Evolutionary conservation across 2,888 invertebrate genomes (phyloP).

Genomic region (Amblyjoppa fuscipennis): DNA sequence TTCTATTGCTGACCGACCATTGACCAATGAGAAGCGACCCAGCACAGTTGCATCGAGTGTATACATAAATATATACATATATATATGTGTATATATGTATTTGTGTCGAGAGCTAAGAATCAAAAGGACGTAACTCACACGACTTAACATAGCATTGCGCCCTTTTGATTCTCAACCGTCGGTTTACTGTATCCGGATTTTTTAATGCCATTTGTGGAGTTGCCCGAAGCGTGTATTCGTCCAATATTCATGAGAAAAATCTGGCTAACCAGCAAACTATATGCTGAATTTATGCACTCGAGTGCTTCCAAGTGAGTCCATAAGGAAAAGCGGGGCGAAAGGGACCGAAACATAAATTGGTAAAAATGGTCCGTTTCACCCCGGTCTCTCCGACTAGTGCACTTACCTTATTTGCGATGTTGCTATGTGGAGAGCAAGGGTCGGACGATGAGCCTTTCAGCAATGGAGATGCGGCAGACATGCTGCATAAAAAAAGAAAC

Average conservation of each 20-base stretch:
- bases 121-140: too few relatives aligned
- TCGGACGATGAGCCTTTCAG: background rate
- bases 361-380: background rate
- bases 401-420: background rate
- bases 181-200: background rate
- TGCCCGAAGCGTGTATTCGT: background rate
- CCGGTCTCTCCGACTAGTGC: background rate
- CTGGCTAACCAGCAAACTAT: background rate
- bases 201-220: background rate
- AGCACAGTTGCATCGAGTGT: background rate
- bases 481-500: background rate
- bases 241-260: background rate
- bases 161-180: background rate
- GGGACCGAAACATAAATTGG: too few relatives aligned
- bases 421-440: background rate
- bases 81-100: background rate
- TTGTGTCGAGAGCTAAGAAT: background rate
- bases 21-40: background rate
- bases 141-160: too few relatives aligned
- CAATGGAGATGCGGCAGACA: background rate
- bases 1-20: conserved; percentile 44
- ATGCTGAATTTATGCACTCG: background rate
- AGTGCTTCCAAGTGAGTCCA: background rate
- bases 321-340: background rate
- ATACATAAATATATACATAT: background rate